Evolutionary conservation across 2,797 vertebrate species (phyloP).

Genomic region (Acanthurus lineatus): DNA sequence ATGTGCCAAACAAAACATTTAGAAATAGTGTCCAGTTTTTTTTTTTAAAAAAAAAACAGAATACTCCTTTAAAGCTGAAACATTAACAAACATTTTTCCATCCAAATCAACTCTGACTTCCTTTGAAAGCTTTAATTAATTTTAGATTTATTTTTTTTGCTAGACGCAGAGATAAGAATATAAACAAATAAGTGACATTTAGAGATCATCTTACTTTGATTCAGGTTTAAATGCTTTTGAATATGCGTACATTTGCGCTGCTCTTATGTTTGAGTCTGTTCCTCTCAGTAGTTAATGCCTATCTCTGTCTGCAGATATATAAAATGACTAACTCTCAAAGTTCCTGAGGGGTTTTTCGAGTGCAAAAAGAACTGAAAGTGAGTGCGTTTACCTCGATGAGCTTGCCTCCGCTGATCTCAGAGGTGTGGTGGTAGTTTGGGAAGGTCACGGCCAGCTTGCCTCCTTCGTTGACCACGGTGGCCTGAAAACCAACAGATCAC

Average conservation of each 20-base stretch:
- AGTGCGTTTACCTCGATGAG: conserved; percentile 88
- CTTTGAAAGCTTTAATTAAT: not conserved
- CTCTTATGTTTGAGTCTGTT: not conserved
- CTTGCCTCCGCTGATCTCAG: conserved; percentile 91
- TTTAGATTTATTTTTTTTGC: not conserved
- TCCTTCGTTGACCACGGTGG: conserved; percentile 88
- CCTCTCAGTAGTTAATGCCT: conserved; percentile 25
- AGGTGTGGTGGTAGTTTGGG: conserved; percentile 91
- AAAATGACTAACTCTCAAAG: conserved; percentile 47
- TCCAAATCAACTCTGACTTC: not conserved
- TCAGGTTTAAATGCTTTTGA: not conserved
- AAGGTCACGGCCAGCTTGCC: conserved; percentile 88
- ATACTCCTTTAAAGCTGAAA: not conserved
- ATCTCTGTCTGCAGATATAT: conserved; percentile 9
- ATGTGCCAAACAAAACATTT: too few relatives aligned
- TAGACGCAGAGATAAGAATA: too few relatives aligned
- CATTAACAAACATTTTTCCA: not conserved
- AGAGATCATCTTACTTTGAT: not conserved
- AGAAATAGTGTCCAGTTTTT: too few relatives aligned
- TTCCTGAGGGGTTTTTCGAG: conserved; percentile 28
- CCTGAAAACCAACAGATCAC: conserved; percentile 78
- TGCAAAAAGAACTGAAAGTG: conserved; percentile 36
- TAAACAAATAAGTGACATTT: not conserved
- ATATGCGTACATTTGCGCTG: too few relatives aligned
- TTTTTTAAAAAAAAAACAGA: too few relatives aligned